phyloP scores from a whole-genome alignment of 1,140 invertebrate genomes.

The Polypedilum pembai region DNA sequence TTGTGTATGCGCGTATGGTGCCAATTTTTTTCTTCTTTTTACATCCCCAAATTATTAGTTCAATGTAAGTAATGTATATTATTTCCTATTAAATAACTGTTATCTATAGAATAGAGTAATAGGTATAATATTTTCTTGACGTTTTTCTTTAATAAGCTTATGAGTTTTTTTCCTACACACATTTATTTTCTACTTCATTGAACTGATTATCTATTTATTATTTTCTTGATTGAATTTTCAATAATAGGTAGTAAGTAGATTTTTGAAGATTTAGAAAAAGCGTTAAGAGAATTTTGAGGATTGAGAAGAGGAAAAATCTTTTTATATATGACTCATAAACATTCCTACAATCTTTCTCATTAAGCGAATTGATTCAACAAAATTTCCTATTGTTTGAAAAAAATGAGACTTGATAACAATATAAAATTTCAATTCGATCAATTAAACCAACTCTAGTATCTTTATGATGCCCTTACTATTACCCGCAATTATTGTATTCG shows the following conservation, averaged over 20 bases:
- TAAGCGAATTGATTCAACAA: neutral
- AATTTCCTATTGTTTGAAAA: neutral
- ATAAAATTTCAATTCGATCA: slow-evolving; percentile 29
- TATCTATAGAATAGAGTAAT: neutral
- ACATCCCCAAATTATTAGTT: neutral
- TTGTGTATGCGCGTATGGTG: neutral
- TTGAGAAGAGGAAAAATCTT: neutral
- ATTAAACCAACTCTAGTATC: slow-evolving; percentile 66
- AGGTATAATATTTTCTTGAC: neutral
- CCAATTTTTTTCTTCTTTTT: neutral
- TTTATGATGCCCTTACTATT: slow-evolving; percentile 93
- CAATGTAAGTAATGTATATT: neutral
- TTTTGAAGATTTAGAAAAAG: too few species aligned
- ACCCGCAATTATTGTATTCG: slow-evolving; percentile 84
- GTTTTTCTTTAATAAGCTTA: too few species aligned
- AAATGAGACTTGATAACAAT: neutral
- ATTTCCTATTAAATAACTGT: neutral
- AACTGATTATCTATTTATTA: too few species aligned
- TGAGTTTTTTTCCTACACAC: too few species aligned
- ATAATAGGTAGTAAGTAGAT: too few species aligned
- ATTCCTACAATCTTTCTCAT: neutral
- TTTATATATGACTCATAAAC: neutral
- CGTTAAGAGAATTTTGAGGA: neutral
- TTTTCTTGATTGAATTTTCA: too few species aligned
- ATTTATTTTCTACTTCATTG: too few species aligned